Conservation (phyloP, 1,140 invertebrate genomes). For the Dendroctonus ponderosae region DNA sequence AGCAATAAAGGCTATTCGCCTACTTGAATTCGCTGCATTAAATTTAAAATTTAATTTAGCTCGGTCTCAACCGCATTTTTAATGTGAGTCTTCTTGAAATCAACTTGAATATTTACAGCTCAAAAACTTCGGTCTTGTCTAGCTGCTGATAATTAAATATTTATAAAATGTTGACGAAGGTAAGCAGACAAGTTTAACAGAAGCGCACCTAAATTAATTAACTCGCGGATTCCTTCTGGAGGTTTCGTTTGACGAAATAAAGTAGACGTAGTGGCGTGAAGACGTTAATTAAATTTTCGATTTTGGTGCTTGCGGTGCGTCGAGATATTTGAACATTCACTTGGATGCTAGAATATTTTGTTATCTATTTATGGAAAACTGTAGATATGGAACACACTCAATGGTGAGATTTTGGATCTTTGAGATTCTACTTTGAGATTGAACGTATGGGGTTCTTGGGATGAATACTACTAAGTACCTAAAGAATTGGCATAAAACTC, state of each 20-base stretch:
- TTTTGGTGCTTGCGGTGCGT: conserved; percentile 3
- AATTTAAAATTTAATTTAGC: not conserved
- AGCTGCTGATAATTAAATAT: conserved; percentile 23
- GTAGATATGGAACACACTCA: too few species aligned
- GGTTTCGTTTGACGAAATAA: conserved; percentile 8
- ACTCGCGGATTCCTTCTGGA: conserved; percentile 8
- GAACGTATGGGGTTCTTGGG: too few species aligned
- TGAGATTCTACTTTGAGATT: too few species aligned
- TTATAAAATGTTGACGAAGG: conserved; percentile 24
- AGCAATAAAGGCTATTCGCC: too few species aligned
- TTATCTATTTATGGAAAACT: too few species aligned
- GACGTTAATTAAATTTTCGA: conserved; percentile 20
- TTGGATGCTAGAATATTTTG: too few species aligned
- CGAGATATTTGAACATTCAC: too few species aligned
- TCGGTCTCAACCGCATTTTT: too few species aligned
- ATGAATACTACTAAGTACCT: too few species aligned
- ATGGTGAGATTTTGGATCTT: too few species aligned
- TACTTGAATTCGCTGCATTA: conserved; percentile 5
- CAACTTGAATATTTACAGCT: conserved; percentile 14
- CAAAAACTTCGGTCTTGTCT: conserved; percentile 12
- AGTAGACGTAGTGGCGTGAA: conserved; percentile 18
- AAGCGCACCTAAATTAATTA: conserved; percentile 21
- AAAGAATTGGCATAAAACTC: too few species aligned
- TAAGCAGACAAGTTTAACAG: conserved; percentile 25
- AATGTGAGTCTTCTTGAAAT: not conserved